Evolutionary conservation across 1,140 invertebrate species (phyloP).

Genomic region (Glomeris maerens): DNA sequence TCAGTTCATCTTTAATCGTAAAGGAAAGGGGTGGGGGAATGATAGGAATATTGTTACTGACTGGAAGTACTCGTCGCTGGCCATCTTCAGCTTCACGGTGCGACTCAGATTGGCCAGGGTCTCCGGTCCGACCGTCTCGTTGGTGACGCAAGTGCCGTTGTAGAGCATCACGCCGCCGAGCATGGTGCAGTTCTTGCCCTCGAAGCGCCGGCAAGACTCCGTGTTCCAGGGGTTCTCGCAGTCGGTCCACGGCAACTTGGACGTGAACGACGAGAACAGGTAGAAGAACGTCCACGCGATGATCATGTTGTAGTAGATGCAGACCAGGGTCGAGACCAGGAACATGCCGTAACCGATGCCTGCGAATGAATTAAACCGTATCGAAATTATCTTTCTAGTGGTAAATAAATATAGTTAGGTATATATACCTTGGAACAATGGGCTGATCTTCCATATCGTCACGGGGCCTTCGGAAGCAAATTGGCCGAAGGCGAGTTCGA

Average conservation of each 20-base stretch:
- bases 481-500: slow-evolving; percentile 41
- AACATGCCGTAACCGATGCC: slow-evolving; percentile 27
- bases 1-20: no score
- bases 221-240: slow-evolving; percentile 38
- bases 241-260: slow-evolving; percentile 32
- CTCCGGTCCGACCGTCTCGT: slow-evolving; percentile 39
- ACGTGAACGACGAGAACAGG: slow-evolving; percentile 27
- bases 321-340: slow-evolving; percentile 29
- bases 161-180: slow-evolving; percentile 24
- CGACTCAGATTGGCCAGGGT: slow-evolving; percentile 39
- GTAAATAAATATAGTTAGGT: neutral
- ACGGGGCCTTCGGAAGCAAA: slow-evolving; percentile 37
- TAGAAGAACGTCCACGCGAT: slow-evolving; percentile 43
- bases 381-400: neutral
- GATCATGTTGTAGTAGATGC: slow-evolving; percentile 44
- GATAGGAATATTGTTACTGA: slow-evolving; percentile 39
- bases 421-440: slow-evolving; percentile 39
- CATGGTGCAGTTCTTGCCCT: slow-evolving; percentile 29
- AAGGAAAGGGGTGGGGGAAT: no score
- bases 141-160: slow-evolving; percentile 25
- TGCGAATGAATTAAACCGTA: neutral
- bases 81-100: slow-evolving; percentile 44
- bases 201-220: slow-evolving; percentile 25
- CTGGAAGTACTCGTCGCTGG: slow-evolving; percentile 74
- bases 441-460: slow-evolving; percentile 43